These are phyloP conservation scores for Gerris lacustris DNA, from an alignment of 2,888 invertebrate genomes.

Conservation along the genomic window DNA sequence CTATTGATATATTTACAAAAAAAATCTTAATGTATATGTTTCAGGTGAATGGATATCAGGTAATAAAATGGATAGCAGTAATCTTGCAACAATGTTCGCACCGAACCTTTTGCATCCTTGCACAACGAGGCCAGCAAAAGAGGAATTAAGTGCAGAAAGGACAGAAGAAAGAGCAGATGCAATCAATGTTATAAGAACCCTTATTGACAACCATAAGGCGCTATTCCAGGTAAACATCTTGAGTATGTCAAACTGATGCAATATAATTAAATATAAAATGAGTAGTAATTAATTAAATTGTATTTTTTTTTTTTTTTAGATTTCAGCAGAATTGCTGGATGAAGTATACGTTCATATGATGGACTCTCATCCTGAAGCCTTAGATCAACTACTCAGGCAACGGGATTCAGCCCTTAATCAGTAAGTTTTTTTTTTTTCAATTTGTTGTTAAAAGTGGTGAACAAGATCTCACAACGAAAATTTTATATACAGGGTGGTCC, in stretches of 20 bases:
- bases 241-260: background rate
- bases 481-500: no score
- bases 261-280: background rate
- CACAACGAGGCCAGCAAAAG: slow-evolving; percentile 33
- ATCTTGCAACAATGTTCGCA: slow-evolving; percentile 83
- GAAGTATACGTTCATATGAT: slow-evolving; percentile 76
- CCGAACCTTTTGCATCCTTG: slow-evolving; percentile 79
- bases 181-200: slow-evolving; percentile 72
- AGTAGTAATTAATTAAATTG: background rate
- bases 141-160: slow-evolving; percentile 50
- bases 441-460: no score
- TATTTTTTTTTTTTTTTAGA: slow-evolving; percentile 33
- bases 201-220: slow-evolving; percentile 59
- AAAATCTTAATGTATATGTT: no score
- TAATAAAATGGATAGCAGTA: slow-evolving; percentile 88
- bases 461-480: no score
- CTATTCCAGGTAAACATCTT: slow-evolving; percentile 48
- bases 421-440: slow-evolving; percentile 34
- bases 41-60: slow-evolving; percentile 52
- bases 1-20: no score
- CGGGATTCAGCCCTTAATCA: slow-evolving; percentile 36
- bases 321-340: slow-evolving; percentile 70
- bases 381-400: slow-evolving; percentile 48
- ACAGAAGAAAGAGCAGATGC: slow-evolving; percentile 74
- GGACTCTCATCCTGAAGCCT: slow-evolving; percentile 67